Evolutionary conservation across 2,888 invertebrate genomes (phyloP).

Genomic region (Nymphalis urticae): DNA sequence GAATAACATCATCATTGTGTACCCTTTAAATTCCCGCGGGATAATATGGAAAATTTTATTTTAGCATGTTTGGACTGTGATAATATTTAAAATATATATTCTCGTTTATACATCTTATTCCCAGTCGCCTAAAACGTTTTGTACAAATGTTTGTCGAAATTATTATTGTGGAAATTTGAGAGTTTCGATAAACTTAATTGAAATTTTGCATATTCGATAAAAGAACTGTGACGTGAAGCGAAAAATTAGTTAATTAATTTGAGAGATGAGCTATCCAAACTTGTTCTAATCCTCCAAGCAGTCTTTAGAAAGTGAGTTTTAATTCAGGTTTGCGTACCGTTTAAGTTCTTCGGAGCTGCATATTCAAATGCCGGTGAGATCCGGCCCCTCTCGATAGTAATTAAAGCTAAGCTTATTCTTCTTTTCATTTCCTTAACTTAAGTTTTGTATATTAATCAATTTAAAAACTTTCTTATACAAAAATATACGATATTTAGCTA

Average conservation of each 20-base stretch:
- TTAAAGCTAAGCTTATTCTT: conserved; percentile 66
- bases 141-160: conserved; percentile 15
- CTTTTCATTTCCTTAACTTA: not conserved
- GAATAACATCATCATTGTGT: conserved; percentile 32
- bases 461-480: too few relatives aligned
- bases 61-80: conserved; percentile 22
- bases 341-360: conserved; percentile 57
- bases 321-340: conserved; percentile 67
- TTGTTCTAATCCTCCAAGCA: conserved; percentile 57
- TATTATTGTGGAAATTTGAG: conserved; percentile 16
- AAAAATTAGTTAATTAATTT: conserved; percentile 65
- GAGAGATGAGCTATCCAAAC: conserved; percentile 54
- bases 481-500: too few relatives aligned
- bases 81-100: conserved; percentile 16
- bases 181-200: conserved; percentile 9
- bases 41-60: conserved; percentile 34
- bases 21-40: conserved; percentile 34
- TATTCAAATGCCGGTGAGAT: conserved; percentile 59
- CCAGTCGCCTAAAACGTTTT: not conserved
- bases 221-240: conserved; percentile 45
- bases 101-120: conserved; percentile 13
- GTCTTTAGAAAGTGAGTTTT: conserved; percentile 68
- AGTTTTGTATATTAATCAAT: too few relatives aligned
- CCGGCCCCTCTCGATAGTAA: conserved; percentile 61
- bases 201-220: conserved; percentile 25